Percentiles rank a stretch among this genome's conserved stretches.
These are phyloP conservation scores for Epinephelus cyanopodus DNA, from an alignment of 2,113 vertebrate genomes.

Conservation along the genomic window DNA sequence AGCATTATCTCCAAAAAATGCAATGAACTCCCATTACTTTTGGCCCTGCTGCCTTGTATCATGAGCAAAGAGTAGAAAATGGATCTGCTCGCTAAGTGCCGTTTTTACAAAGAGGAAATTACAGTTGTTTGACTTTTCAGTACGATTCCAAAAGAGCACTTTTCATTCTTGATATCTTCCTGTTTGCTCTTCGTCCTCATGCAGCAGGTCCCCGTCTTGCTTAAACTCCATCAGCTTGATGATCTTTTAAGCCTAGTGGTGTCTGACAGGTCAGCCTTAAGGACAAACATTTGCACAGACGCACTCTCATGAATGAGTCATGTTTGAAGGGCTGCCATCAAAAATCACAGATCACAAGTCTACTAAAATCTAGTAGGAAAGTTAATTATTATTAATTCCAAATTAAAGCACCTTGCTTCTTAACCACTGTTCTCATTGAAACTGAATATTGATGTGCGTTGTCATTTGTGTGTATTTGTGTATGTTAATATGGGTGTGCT, in stretches of 20 bases:
- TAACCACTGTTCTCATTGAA: background rate
- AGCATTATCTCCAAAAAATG: slow-evolving; percentile 80
- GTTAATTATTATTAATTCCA: background rate
- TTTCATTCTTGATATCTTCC: slow-evolving; percentile 13
- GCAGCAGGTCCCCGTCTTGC: background rate
- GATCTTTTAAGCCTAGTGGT: background rate
- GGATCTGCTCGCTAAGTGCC: slow-evolving; percentile 69
- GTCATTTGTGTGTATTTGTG: background rate
- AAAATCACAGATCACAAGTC: background rate
- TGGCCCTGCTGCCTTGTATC: slow-evolving; percentile 57
- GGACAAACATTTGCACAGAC: slow-evolving; percentile 32
- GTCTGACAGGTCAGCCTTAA: slow-evolving; percentile 11
- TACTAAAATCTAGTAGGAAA: background rate
- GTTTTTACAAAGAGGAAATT: slow-evolving; percentile 73
- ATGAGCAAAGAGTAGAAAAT: slow-evolving; percentile 67
- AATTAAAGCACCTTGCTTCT: background rate
- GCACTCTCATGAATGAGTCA: slow-evolving; percentile 2
- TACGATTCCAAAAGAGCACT: slow-evolving; percentile 49
- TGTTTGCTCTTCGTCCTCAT: slow-evolving; percentile 10
- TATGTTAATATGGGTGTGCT: slow-evolving; percentile 1
- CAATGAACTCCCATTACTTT: slow-evolving; percentile 74
- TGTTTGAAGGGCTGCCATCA: slow-evolving; percentile 7
- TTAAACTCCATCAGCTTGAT: background rate
- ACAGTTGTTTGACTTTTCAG: slow-evolving; percentile 65
- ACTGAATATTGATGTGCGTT: background rate